Evolutionary conservation across 1,140 invertebrate genomes (phyloP).

Genomic region (Hetaerina americana): DNA sequence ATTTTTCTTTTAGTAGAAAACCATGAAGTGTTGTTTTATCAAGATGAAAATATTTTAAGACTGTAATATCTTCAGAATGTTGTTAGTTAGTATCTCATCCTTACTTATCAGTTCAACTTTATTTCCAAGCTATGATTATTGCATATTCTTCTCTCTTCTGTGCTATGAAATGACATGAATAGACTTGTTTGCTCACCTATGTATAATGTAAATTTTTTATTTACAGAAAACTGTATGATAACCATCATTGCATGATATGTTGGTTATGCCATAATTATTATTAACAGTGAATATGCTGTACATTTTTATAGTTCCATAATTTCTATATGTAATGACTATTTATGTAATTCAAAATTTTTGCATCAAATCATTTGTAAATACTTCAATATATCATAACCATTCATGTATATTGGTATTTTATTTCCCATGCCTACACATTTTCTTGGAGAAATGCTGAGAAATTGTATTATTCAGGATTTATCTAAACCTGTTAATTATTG

Average conservation of each 20-base stretch:
- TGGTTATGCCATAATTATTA: not conserved
- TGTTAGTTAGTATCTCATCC: no score
- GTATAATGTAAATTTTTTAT: not conserved
- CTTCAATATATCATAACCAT: not conserved
- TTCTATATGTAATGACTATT: not conserved
- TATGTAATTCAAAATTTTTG: not conserved
- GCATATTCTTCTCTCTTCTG: not conserved
- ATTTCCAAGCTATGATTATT: no score
- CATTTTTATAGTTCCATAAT: not conserved
- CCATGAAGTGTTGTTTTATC: not conserved
- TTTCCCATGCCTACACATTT: no score
- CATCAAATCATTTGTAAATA: not conserved
- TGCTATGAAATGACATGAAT: not conserved
- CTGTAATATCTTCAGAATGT: no score
- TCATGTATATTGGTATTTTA: not conserved
- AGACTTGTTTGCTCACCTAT: not conserved
- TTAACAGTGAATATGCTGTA: not conserved
- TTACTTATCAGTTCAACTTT: no score
- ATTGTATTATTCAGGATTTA: no score
- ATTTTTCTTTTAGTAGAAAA: not conserved
- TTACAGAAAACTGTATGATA: not conserved
- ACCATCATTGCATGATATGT: not conserved
- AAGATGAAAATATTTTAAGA: not conserved
- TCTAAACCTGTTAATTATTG: no score
- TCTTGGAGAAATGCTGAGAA: no score